These are phyloP conservation scores for Caiman crocodilus DNA, from an alignment of 2,797 vertebrate species.

Conservation along the genomic window DNA sequence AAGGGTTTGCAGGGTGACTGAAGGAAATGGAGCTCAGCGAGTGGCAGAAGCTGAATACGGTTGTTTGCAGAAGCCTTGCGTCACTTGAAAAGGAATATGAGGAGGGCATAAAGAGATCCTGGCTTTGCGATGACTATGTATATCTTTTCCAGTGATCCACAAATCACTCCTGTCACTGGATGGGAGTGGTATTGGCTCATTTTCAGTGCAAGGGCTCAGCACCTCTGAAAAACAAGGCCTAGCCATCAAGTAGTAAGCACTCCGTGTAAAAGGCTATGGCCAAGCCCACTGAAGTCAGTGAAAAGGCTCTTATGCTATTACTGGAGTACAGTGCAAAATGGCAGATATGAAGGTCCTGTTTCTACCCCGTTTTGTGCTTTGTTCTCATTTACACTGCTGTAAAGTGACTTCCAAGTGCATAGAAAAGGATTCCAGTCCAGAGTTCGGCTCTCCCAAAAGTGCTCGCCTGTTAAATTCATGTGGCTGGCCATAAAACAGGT, in stretches of 20 bases:
- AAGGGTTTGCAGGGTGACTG: slow-evolving; percentile 42
- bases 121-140: slow-evolving; percentile 33
- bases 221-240: slow-evolving; percentile 50
- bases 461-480: background rate
- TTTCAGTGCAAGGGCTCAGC: slow-evolving; percentile 58
- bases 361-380: slow-evolving; percentile 50
- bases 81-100: slow-evolving; percentile 36
- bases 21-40: slow-evolving; percentile 14
- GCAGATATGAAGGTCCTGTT: slow-evolving; percentile 53
- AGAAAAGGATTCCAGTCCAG: slow-evolving; percentile 15
- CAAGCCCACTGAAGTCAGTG: slow-evolving; percentile 25
- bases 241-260: background rate
- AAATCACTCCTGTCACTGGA: slow-evolving; percentile 5
- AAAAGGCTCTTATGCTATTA: slow-evolving; percentile 41
- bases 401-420: background rate
- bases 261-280: slow-evolving; percentile 59
- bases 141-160: slow-evolving; percentile 42
- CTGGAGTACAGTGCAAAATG: slow-evolving; percentile 48
- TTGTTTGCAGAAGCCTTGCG: background rate
- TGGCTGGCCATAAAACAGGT: too few relatives aligned
- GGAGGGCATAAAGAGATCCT: slow-evolving; percentile 43
- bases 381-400: slow-evolving; percentile 67
- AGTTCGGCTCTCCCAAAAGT: slow-evolving; percentile 44
- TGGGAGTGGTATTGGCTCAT: slow-evolving; percentile 24
- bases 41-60: slow-evolving; percentile 24